Evolutionary conservation across 1,140 invertebrate species (phyloP).

Genomic region (Meloidogyne hapla): DNA sequence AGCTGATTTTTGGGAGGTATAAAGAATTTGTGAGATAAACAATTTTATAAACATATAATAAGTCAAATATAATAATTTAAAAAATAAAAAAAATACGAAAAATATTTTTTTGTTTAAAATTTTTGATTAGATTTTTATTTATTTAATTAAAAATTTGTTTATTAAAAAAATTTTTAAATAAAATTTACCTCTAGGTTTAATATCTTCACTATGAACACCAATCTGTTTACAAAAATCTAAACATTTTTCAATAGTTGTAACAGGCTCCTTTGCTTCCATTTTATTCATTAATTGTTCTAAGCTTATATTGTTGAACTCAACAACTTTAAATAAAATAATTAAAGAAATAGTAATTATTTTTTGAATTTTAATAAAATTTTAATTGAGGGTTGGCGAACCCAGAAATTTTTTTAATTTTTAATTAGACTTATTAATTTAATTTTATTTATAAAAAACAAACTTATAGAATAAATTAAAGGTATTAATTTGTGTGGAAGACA

Average conservation of each 20-base stretch:
- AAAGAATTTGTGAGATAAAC: too few relatives aligned
- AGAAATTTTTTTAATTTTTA: too few relatives aligned
- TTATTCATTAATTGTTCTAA: background rate
- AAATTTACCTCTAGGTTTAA: background rate
- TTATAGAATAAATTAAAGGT: constrained; percentile 45
- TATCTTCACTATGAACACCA: background rate
- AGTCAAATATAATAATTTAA: too few relatives aligned
- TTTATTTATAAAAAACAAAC: constrained; percentile 41
- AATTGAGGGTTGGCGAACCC: too few relatives aligned
- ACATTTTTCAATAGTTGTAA: background rate
- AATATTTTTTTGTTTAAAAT: too few relatives aligned
- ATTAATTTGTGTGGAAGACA: constrained; percentile 46
- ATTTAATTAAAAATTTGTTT: too few relatives aligned
- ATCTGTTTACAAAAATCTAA: background rate
- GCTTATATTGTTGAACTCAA: background rate
- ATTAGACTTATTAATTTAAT: too few relatives aligned
- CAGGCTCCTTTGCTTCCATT: background rate
- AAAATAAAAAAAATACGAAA: too few relatives aligned
- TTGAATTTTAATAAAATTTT: background rate
- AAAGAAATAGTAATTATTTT: too few relatives aligned
- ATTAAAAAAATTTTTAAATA: background rate
- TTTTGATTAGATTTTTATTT: too few relatives aligned
- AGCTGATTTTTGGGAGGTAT: too few relatives aligned
- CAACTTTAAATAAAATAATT: background rate
- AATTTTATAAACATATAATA: too few relatives aligned